Evolutionary conservation across 2,113 vertebrate species (phyloP).

Genomic region (Oreotragus oreotragus): DNA sequence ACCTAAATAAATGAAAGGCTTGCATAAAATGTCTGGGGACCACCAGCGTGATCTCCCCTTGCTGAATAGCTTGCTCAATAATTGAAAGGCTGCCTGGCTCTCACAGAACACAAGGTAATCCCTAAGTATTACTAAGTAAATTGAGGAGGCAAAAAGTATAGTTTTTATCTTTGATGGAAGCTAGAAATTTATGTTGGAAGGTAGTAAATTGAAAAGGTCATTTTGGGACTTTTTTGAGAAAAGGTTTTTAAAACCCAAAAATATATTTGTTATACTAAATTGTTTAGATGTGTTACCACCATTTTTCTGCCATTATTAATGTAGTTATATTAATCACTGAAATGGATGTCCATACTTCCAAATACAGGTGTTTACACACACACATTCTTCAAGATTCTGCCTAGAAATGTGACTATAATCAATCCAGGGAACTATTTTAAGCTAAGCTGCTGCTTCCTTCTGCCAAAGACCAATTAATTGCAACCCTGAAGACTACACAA

Average conservation of each 20-base stretch:
- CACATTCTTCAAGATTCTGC: neutral
- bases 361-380: neutral
- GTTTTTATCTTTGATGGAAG: neutral
- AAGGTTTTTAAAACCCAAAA: neutral
- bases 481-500: slow-evolving; percentile 21
- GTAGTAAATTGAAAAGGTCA: neutral
- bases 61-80: neutral
- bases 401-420: neutral
- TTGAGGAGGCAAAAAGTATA: neutral
- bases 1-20: neutral
- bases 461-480: slow-evolving; percentile 57
- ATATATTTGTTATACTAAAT: neutral
- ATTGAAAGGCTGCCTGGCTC: neutral
- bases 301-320: neutral
- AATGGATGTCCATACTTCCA: neutral
- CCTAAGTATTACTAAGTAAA: neutral
- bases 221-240: neutral
- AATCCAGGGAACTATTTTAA: slow-evolving; percentile 16
- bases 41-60: neutral
- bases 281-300: neutral
- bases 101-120: neutral
- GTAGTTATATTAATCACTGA: neutral
- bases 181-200: neutral
- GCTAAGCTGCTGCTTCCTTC: slow-evolving; percentile 15
- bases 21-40: neutral